Evolutionary conservation across 2,113 vertebrate genomes (phyloP).

Genomic region (Anolis carolinensis): DNA sequence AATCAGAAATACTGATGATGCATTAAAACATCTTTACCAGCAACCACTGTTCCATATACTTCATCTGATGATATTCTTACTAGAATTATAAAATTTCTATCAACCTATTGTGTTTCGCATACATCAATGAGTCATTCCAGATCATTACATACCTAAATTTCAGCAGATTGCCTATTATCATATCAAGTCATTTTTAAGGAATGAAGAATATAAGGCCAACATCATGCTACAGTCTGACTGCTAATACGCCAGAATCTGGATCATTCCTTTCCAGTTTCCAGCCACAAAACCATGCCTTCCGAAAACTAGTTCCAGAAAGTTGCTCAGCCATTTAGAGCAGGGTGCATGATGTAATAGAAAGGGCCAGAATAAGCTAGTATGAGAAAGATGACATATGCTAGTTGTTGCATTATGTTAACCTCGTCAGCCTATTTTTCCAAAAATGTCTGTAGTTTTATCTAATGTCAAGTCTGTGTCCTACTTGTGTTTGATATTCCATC

Average conservation of each 20-base stretch:
- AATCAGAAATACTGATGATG: constrained; percentile 42
- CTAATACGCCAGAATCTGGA: neutral
- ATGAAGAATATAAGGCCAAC: neutral
- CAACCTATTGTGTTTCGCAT: constrained; percentile 24
- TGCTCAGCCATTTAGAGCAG: too few relatives aligned
- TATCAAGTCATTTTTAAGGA: neutral
- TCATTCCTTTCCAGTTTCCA: neutral
- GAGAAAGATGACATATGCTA: too few relatives aligned
- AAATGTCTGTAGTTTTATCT: too few relatives aligned
- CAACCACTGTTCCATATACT: constrained; percentile 21
- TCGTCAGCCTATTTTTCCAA: too few relatives aligned
- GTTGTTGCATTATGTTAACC: neutral
- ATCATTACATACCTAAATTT: neutral
- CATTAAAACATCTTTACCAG: neutral
- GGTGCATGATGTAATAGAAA: too few relatives aligned
- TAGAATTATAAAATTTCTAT: constrained; percentile 2
- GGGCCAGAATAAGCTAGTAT: too few relatives aligned
- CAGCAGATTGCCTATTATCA: neutral
- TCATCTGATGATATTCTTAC: constrained; percentile 38
- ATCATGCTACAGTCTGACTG: neutral
- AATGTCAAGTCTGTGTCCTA: too few relatives aligned
- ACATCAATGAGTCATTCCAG: constrained; percentile 30
- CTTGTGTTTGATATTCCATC: too few relatives aligned
- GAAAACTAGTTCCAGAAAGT: too few relatives aligned
- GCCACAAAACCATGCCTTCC: too few relatives aligned